Base-by-base conservation (phyloP, 2,888 invertebrate species). In the Tetanocera ferruginea region DNA sequence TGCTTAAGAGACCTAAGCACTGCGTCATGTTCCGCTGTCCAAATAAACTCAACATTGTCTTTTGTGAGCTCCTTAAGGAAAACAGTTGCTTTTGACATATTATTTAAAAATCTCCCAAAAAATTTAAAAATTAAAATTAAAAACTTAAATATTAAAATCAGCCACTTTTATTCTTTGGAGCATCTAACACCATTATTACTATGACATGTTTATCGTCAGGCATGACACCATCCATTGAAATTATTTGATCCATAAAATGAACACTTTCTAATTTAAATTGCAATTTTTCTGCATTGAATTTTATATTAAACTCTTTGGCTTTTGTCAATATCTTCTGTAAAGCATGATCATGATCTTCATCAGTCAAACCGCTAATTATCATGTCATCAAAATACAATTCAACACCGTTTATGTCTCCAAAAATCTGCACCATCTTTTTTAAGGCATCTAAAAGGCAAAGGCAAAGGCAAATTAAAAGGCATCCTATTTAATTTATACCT, bases 381-480 rank as follows among this genome's bases (percentile, higher is more conserved):
- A 87, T 77, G 82, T 87, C 80, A 82, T 89, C 81, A 80, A 86
- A 80, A 80, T 88, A 85, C 52, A 89, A 70, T 73, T 83, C 11
- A 76, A 88, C 83, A 79, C 78, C 81, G 14, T 77, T 64, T 60
- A 83, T 80, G 66, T 81, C 72, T 11, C 78, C 82, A 78, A 83
- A 84, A 25, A 78, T 79, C 70, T 82, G 67, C 55, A 71, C 66
- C 70, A 77, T 82, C 11, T 62, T 37, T 66, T 80, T 80, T 52
- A 5, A 31, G 31, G 3, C 31, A 31, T 3, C 31, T 4, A 3
- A 31, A 5, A 4, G 31, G 3, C 31, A 31, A 4, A 31, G 31
- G 3, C 31, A 31, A 3, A 3, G 3, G 3, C 28, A 84, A 78
- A 3, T 83, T 83, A 77, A 82, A 84, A 3, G 83, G 83, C 14